Evolutionary conservation across 1,140 invertebrate species (phyloP).

Genomic region (Carcinoscorpius rotundicauda): DNA sequence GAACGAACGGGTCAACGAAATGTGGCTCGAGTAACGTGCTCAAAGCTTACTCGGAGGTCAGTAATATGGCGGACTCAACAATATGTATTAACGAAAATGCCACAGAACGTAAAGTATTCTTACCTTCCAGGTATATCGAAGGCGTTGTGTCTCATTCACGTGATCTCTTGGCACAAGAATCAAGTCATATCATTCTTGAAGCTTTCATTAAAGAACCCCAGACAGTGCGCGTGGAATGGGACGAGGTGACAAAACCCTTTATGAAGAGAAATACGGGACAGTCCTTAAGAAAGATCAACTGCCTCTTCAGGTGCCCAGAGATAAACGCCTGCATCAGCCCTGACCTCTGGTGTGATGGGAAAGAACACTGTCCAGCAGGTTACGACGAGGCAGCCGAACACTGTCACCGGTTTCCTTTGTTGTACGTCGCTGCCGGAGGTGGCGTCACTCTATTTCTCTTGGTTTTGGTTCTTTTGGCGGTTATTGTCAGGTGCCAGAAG

Average conservation of each 20-base stretch:
- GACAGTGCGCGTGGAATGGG: slow-evolving; percentile 62
- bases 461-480: slow-evolving; percentile 7
- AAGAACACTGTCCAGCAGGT: slow-evolving; percentile 69
- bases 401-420: slow-evolving; percentile 32
- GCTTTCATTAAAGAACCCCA: slow-evolving; percentile 58
- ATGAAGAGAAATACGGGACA: slow-evolving; percentile 30
- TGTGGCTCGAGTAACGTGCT: slow-evolving; percentile 17
- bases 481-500: slow-evolving; percentile 5
- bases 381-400: slow-evolving; percentile 64
- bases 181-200: slow-evolving; percentile 52
- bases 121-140: slow-evolving; percentile 15
- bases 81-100: slow-evolving; percentile 14
- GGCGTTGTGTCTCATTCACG: slow-evolving; percentile 46
- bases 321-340: slow-evolving; percentile 75
- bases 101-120: slow-evolving; percentile 12
- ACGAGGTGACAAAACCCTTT: slow-evolving; percentile 53
- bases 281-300: slow-evolving; percentile 42
- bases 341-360: slow-evolving; percentile 77
- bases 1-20: slow-evolving; percentile 10
- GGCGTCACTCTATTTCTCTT: slow-evolving; percentile 11
- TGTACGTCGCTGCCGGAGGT: slow-evolving; percentile 18
- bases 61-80: slow-evolving; percentile 9
- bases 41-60: slow-evolving; percentile 19
- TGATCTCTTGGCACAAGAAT: slow-evolving; percentile 48
- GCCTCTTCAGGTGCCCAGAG: slow-evolving; percentile 65